phyloP scores from a whole-genome alignment of 2,888 invertebrate genomes.

The Cryptocephalus primarius region DNA sequence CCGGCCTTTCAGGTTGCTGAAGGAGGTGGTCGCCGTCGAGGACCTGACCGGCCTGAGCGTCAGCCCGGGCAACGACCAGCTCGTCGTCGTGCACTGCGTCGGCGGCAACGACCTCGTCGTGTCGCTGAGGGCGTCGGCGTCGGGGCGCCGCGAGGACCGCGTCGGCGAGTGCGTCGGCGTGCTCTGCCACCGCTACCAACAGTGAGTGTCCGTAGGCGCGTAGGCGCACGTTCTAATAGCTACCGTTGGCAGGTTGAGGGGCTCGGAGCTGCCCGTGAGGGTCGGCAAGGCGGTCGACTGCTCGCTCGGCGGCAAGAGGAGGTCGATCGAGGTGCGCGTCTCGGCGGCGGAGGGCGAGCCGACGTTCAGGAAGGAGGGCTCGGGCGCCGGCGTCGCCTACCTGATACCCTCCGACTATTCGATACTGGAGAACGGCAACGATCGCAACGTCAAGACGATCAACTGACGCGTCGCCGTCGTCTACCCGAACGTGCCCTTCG shows the following conservation, averaged over 20 bases:
- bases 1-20: constrained; percentile 60
- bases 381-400: constrained; percentile 43
- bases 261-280: constrained; percentile 60
- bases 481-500: no score
- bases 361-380: constrained; percentile 44
- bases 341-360: constrained; percentile 40
- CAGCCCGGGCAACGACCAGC: constrained; percentile 76
- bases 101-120: constrained; percentile 85
- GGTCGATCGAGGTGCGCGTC: constrained; percentile 48
- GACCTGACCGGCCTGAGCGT: constrained; percentile 71
- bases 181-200: constrained; percentile 60
- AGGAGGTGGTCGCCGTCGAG: constrained; percentile 48
- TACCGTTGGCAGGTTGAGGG: constrained; percentile 47
- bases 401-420: constrained; percentile 41
- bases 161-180: constrained; percentile 82
- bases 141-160: constrained; percentile 50
- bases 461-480: no score
- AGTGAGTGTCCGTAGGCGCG: constrained; percentile 50
- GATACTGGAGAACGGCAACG: constrained; percentile 38
- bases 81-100: constrained; percentile 76
- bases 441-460: constrained; percentile 24
- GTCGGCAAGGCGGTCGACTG: constrained; percentile 68
- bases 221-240: not conserved
- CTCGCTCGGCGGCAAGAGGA: constrained; percentile 72
- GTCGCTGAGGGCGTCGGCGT: constrained; percentile 43